Conservation (phyloP, 2,797 vertebrate genomes). For the Huso huso region DNA sequence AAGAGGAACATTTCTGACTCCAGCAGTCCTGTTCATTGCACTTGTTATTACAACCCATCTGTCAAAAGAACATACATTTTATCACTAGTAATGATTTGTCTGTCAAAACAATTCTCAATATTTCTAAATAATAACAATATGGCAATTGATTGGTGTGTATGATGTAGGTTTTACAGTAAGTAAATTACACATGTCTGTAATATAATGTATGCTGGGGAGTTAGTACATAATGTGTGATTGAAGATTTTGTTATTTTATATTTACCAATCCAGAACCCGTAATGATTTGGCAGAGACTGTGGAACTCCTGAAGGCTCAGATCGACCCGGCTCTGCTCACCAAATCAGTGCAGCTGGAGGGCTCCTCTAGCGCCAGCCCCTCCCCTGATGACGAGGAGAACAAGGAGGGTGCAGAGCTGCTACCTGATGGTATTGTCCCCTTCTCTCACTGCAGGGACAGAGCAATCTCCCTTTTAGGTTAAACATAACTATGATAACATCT, state of each 20-base stretch:
- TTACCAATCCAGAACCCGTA: conserved; percentile 69
- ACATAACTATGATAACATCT: too few relatives aligned
- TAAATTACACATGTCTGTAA: not conserved
- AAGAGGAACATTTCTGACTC: too few relatives aligned
- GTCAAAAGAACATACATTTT: not conserved
- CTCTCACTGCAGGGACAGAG: too few relatives aligned
- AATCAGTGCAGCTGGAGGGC: conserved; percentile 55
- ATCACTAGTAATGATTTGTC: not conserved
- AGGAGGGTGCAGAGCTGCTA: conserved; percentile 24
- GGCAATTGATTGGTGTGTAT: not conserved
- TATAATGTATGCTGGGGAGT: not conserved
- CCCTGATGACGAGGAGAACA: conserved; percentile 39
- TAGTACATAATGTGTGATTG: not conserved
- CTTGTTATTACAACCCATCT: too few relatives aligned
- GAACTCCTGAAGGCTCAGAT: conserved; percentile 88
- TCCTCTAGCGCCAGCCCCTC: conserved; percentile 59
- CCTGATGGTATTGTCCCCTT: not conserved
- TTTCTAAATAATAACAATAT: not conserved
- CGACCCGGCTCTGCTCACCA: conserved; percentile 70
- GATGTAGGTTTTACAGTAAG: too few relatives aligned
- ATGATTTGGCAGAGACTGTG: conserved; percentile 86
- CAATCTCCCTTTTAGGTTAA: too few relatives aligned
- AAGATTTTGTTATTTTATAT: conserved; percentile 23
- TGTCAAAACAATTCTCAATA: too few relatives aligned
- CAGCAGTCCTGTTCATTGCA: too few relatives aligned